A percentile compares a stretch with the other conserved stretches of the same genome.
Conservation (phyloP, 2,797 vertebrate genomes). For the Coregonus ussuriensis region DNA sequence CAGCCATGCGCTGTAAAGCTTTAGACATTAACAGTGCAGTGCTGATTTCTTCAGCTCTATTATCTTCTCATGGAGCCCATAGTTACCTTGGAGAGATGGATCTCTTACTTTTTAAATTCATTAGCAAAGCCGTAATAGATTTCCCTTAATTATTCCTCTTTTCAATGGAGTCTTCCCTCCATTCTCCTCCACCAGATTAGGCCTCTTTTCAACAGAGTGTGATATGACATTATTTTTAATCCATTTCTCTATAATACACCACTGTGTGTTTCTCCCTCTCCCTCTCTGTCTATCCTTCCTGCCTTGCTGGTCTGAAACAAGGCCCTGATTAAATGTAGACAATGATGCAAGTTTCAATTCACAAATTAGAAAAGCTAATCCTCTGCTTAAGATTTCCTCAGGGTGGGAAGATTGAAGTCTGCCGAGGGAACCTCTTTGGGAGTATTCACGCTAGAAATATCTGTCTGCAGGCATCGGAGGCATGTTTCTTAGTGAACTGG, state of each 20-base stretch:
- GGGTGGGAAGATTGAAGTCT: conserved; percentile 48
- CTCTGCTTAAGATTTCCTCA: conserved; percentile 60
- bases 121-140: conserved; percentile 55
- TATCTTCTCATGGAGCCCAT: conserved; percentile 29
- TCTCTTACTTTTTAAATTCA: conserved; percentile 50
- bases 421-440: conserved; percentile 30
- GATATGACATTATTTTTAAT: conserved; percentile 49
- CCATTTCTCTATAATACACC: conserved; percentile 14
- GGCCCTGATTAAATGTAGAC: conserved; percentile 62
- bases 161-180: conserved; percentile 34
- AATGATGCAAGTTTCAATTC: conserved; percentile 65
- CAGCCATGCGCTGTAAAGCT: too few relatives aligned
- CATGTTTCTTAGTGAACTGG: conserved; percentile 42
- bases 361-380: conserved; percentile 69
- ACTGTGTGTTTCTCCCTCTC: neutral
- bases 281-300: conserved; percentile 6
- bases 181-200: conserved; percentile 48
- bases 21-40: too few relatives aligned
- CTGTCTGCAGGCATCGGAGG: conserved; percentile 25
- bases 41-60: conserved; percentile 13
- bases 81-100: conserved; percentile 45
- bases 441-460: conserved; percentile 28
- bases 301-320: conserved; percentile 51
- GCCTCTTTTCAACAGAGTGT: conserved; percentile 36
- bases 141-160: conserved; percentile 43